A percentile compares a stretch with the other conserved stretches of the same genome.
Conservation (phyloP, 2,113 vertebrate species). For the Rhagologus leucostigma region DNA sequence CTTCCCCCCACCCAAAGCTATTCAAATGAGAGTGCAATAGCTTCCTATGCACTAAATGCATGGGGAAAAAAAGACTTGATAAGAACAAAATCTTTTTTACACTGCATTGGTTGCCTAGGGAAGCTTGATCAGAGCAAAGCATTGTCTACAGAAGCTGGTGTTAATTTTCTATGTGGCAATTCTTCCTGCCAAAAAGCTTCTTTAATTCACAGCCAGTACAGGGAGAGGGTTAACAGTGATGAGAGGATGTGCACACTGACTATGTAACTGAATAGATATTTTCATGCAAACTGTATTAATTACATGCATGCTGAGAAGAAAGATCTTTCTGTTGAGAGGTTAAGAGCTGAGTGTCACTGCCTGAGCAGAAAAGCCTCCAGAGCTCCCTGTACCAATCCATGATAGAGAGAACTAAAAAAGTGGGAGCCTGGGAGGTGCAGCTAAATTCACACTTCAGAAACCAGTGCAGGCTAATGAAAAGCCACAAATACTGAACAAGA, state of each 20-base stretch:
- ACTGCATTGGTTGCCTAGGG: slow-evolving; percentile 27
- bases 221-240: not conserved
- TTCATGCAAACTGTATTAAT: slow-evolving; percentile 5
- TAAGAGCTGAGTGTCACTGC: not conserved
- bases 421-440: not conserved
- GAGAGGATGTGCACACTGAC: not conserved
- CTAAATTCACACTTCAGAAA: not conserved
- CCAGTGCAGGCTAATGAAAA: not conserved
- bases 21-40: slow-evolving; percentile 6
- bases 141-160: slow-evolving; percentile 21
- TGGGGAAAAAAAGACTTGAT: slow-evolving; percentile 12
- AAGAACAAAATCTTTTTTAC: slow-evolving; percentile 33
- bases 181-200: slow-evolving; percentile 25
- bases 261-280: slow-evolving; percentile 24
- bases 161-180: slow-evolving; percentile 24
- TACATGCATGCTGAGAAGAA: slow-evolving; percentile 13
- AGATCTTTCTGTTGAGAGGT: not conserved
- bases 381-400: not conserved
- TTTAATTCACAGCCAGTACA: slow-evolving; percentile 7
- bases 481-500: not conserved
- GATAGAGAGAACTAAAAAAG: not conserved
- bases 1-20: not conserved
- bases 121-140: slow-evolving; percentile 24
- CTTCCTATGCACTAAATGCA: slow-evolving; percentile 34
- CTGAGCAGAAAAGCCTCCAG: not conserved